phyloP scores from a whole-genome alignment of 2,797 vertebrate species.

The Acridotheres tristis region DNA sequence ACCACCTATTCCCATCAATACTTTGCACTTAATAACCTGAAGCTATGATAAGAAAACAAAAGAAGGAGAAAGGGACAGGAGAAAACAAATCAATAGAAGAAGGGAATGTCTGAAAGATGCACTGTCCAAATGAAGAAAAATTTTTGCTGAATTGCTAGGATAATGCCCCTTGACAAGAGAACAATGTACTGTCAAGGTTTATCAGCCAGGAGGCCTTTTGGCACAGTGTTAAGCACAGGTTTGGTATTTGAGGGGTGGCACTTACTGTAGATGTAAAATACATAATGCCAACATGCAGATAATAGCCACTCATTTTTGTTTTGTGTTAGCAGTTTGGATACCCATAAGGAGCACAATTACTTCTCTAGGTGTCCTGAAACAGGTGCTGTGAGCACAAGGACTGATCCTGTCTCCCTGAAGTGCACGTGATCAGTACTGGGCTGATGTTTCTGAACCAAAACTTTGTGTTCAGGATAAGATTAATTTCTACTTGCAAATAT shows the following conservation, averaged over 20 bases:
- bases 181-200: constrained; percentile 79
- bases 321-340: not conserved
- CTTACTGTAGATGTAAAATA: constrained; percentile 43
- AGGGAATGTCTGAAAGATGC: constrained; percentile 84
- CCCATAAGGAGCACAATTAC: not conserved
- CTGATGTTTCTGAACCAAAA: not conserved
- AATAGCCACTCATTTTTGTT: not conserved
- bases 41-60: constrained; percentile 99
- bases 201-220: constrained; percentile 72
- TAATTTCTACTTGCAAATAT: not conserved
- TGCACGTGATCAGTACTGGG: accelerated
- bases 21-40: constrained; percentile 98
- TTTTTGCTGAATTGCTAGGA: constrained; percentile 77
- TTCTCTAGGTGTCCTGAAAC: not conserved
- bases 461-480: not conserved
- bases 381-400: not conserved
- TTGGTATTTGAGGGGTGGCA: constrained; percentile 67
- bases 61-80: constrained; percentile 88
- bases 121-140: constrained; percentile 80
- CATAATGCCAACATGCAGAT: constrained; percentile 7
- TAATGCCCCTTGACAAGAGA: constrained; percentile 82
- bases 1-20: constrained; percentile 96
- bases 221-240: constrained; percentile 69
- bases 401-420: not conserved
- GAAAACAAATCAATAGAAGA: constrained; percentile 94